A percentile compares a stretch with the other conserved stretches of the same genome.
phyloP scores from a whole-genome alignment of 92 coral and sea anemone species.

The Actinostola sp. region DNA sequence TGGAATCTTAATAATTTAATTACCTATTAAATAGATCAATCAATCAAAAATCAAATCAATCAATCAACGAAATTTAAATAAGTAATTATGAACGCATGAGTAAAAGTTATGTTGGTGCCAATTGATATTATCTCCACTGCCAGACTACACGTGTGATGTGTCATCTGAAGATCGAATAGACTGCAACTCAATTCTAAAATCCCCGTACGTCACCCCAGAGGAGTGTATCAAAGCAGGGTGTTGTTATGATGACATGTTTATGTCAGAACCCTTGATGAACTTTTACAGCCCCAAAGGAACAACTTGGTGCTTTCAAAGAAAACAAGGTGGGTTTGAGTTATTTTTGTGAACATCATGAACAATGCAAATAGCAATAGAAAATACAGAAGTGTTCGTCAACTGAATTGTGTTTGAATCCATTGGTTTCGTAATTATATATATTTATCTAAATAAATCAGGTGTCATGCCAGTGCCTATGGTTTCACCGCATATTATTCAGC shows the following conservation, averaged over 20 bases:
- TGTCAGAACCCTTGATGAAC: slow-evolving; percentile 34
- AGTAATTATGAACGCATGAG: background rate
- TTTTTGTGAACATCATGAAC: too few species aligned
- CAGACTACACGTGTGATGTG: slow-evolving; percentile 40
- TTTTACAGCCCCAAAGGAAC: slow-evolving; percentile 30
- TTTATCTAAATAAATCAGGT: too few species aligned
- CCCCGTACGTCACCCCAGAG: slow-evolving; percentile 54
- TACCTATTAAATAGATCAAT: too few species aligned
- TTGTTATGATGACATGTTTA: slow-evolving; percentile 60
- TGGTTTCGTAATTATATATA: too few species aligned
- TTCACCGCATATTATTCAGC: too few species aligned
- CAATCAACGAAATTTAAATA: too few species aligned
- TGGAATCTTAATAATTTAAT: too few species aligned
- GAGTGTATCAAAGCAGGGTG: slow-evolving; percentile 43
- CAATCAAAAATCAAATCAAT: too few species aligned
- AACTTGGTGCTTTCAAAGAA: slow-evolving; percentile 51
- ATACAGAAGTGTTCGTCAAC: too few species aligned
- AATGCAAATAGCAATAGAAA: too few species aligned
- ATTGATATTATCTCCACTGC: background rate
- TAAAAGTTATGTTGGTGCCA: background rate
- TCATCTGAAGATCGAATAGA: slow-evolving; percentile 42
- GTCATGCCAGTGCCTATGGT: too few species aligned
- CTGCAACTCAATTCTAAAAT: slow-evolving; percentile 24
- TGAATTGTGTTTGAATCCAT: too few species aligned
- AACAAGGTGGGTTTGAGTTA: slow-evolving; percentile 17